Conservation (phyloP, 2,113 vertebrate species). For the Myotis lucifugus region DNA sequence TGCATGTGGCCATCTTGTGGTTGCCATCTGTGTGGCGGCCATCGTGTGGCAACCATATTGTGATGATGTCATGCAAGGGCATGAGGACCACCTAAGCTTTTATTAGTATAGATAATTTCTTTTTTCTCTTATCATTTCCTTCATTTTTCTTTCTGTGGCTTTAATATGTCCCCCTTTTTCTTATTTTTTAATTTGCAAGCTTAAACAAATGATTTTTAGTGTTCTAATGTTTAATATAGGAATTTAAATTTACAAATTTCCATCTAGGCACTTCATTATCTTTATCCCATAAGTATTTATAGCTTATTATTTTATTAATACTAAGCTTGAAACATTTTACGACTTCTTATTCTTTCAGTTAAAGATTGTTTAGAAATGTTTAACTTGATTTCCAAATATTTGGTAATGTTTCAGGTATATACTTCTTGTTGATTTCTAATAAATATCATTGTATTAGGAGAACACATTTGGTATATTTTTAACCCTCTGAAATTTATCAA, state of each 20-base stretch:
- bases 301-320: not conserved
- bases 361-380: not conserved
- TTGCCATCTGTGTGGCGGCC: no score
- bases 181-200: not conserved
- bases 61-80: no score
- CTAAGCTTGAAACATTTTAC: not conserved
- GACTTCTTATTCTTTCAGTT: not conserved
- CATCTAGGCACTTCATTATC: not conserved
- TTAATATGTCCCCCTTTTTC: not conserved
- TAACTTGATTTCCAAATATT: not conserved
- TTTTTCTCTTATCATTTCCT: not conserved
- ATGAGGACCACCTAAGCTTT: no score
- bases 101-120: not conserved
- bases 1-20: no score
- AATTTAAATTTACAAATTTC: not conserved
- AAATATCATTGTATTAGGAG: not conserved
- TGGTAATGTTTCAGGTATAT: not conserved
- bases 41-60: no score
- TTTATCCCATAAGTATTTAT: not conserved
- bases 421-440: not conserved
- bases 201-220: not conserved
- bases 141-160: not conserved
- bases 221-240: not conserved
- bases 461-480: not conserved
- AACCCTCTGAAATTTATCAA: not conserved